Percentiles rank a stretch among this genome's conserved stretches.
These are phyloP conservation scores for Drosophila rellima DNA, from an alignment of 2,888 invertebrate species.

Conservation along the genomic window DNA sequence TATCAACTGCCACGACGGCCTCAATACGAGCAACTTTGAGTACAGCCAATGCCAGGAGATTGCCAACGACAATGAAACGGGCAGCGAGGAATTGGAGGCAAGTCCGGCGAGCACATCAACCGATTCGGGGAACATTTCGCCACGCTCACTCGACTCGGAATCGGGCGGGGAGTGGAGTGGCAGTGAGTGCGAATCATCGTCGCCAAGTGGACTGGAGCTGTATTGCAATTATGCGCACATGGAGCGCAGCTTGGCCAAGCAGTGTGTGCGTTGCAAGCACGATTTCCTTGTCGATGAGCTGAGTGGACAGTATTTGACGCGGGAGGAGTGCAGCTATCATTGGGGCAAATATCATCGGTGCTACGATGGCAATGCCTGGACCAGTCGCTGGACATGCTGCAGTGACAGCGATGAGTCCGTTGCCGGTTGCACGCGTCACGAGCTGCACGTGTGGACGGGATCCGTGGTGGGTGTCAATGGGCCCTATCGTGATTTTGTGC, in stretches of 20 bases:
- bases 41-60: slow-evolving; percentile 9
- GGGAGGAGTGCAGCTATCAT: slow-evolving; percentile 94
- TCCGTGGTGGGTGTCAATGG: slow-evolving; percentile 90
- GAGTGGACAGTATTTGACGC: slow-evolving; percentile 90
- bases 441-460: slow-evolving; percentile 93
- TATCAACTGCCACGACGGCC: slow-evolving; percentile 79
- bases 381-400: slow-evolving; percentile 89
- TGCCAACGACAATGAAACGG: too few species aligned
- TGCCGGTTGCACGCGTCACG: slow-evolving; percentile 89
- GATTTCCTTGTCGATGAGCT: slow-evolving; percentile 89
- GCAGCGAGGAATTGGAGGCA: not conserved
- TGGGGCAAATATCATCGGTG: slow-evolving; percentile 91
- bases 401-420: slow-evolving; percentile 79
- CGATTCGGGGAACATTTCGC: slow-evolving; percentile 86
- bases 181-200: slow-evolving; percentile 74
- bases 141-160: slow-evolving; percentile 86
- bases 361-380: slow-evolving; percentile 43
- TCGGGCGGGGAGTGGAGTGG: slow-evolving; percentile 73
- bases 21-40: slow-evolving; percentile 55
- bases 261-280: slow-evolving; percentile 91
- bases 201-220: slow-evolving; percentile 54
- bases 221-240: slow-evolving; percentile 48
- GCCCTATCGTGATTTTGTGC: slow-evolving; percentile 89
- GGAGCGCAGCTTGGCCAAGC: slow-evolving; percentile 86
- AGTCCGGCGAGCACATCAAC: slow-evolving; percentile 80